Evolutionary conservation across 2,113 vertebrate species (phyloP).

Genomic region (Melanotaenia duboulayi): DNA sequence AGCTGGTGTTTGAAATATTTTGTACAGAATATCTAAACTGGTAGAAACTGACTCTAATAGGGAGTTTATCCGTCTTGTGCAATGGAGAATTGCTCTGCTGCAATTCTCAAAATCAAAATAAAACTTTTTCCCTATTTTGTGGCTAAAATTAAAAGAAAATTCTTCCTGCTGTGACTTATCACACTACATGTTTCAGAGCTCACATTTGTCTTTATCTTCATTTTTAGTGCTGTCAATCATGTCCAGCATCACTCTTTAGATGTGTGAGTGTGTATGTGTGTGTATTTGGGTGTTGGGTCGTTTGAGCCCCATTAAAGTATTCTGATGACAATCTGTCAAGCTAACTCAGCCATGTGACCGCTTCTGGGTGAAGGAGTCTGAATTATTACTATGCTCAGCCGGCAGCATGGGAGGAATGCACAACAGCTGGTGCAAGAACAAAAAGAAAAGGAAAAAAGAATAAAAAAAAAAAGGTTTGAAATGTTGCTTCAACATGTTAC

Average conservation of each 20-base stretch:
- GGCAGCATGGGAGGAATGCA: conserved; percentile 5
- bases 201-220: conserved; percentile 57
- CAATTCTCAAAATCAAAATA: neutral
- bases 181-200: conserved; percentile 48
- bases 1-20: neutral
- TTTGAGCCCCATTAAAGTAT: conserved; percentile 73
- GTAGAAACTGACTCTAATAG: no score
- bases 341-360: conserved; percentile 70
- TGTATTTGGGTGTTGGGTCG: neutral
- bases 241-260: conserved; percentile 3
- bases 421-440: conserved; percentile 16
- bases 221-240: conserved; percentile 63
- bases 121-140: neutral
- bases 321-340: conserved; percentile 79
- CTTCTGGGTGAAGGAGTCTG: conserved; percentile 40
- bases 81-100: no score
- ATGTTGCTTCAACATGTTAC: neutral
- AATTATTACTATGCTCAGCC: conserved; percentile 47
- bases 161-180: conserved; percentile 15
- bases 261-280: conserved; percentile 22
- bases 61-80: no score
- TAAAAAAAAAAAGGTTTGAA: conserved; percentile 4
- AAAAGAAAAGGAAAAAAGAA: neutral
- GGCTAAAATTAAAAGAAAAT: neutral
- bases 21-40: no score